Base-by-base conservation (phyloP, 2,797 vertebrate species). In the Danionella dracula region DNA sequence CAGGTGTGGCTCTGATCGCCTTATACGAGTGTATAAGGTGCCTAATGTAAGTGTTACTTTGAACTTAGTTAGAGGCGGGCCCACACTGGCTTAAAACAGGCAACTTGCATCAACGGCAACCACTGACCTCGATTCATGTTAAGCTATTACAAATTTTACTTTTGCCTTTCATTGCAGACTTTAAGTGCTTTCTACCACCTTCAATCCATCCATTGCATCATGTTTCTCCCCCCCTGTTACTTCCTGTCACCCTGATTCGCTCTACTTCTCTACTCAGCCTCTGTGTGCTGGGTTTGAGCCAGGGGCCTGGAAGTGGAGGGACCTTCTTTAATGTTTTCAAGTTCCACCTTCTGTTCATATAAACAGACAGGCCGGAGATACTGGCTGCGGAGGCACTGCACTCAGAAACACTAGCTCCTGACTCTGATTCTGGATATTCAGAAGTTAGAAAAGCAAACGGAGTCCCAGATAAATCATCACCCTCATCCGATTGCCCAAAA, bases 401-500 rank as follows among this genome's bases (percentile, higher is more conserved):
- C 32, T 78, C 79, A 27, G 84, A 87, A 58, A 49, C 80, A 75
- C 76, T 85, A 67, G 79, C 34, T 64, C 78, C 82, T 4, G 80
- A 84, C 44, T 74, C 68, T 1, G 75, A 70, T 31, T 88, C 76
- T 38, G 74, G 69, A 71, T 82, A 67, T 45, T 40, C 66, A 2
- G 72, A 63, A 80, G 82, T 79, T 58, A 90, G 87, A 79, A 88
- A 91, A 55, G 82, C 85, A 71, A 90, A 89, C 1, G 66, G 68
- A 0, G 49, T 68, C 54, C 63, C 76, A 68, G 19, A 38, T 40
- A 61, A 56, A 2, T 37, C 16, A 35, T 37, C 0, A 9, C 4
- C 27, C 2, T 12, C 48, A 9, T 7, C 1, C 1, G n/a, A 34
- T 29, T 32, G 37, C 12, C 48, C 46, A 7, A 27, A 38, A 20